Evolutionary conservation across 1,140 invertebrate species (phyloP).

Genomic region (Conopomorpha cramerella): DNA sequence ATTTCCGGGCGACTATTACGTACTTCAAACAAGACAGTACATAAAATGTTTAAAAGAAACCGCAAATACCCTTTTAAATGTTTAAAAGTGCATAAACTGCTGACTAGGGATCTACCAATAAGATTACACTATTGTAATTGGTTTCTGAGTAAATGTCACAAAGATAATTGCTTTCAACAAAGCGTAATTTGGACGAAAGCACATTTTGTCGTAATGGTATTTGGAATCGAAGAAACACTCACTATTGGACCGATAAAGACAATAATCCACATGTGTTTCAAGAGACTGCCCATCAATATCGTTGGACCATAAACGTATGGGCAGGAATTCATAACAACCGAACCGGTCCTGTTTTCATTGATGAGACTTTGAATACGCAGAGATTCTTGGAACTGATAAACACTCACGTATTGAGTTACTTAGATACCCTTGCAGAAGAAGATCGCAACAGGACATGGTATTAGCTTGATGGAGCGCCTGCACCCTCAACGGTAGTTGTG

Average conservation of each 20-base stretch:
- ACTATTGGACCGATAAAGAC: background rate
- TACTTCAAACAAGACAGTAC: background rate
- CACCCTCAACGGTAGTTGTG: background rate
- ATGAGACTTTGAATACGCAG: background rate
- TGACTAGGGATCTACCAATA: background rate
- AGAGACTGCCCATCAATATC: slow-evolving; percentile 2
- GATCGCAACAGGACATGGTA: background rate
- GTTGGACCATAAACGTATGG: slow-evolving; percentile 6
- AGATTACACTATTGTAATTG: background rate
- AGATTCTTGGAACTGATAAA: background rate
- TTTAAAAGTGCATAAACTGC: background rate
- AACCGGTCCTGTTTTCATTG: slow-evolving; percentile 5
- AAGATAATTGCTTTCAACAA: background rate
- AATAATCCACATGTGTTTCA: background rate
- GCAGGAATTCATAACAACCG: slow-evolving; percentile 4
- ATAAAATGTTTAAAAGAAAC: slow-evolving; percentile 1
- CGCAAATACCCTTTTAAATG: slow-evolving; percentile 1
- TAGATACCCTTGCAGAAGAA: background rate
- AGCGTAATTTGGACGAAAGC: background rate
- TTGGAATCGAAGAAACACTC: background rate
- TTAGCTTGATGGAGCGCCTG: slow-evolving; percentile 1
- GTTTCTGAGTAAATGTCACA: background rate
- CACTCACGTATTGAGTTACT: background rate
- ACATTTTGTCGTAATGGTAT: background rate
- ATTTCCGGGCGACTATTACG: background rate